Evolutionary conservation across 2,888 invertebrate species (phyloP).

Genomic region (Dryococelus australis): DNA sequence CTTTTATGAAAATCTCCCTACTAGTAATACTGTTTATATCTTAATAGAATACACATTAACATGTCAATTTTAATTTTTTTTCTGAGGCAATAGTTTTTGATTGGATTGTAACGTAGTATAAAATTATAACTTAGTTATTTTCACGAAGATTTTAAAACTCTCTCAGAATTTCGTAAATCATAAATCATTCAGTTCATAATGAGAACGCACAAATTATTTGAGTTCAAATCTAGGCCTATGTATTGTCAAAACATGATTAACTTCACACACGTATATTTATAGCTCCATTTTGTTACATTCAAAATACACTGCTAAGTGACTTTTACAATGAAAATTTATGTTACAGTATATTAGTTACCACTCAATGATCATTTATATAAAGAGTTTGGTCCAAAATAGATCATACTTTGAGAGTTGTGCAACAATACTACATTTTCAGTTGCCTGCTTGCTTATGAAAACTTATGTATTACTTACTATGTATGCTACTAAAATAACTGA

Average conservation of each 20-base stretch:
- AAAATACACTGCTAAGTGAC: not conserved
- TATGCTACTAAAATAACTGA: not conserved
- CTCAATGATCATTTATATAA: not conserved
- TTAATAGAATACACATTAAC: not conserved
- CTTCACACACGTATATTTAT: not conserved
- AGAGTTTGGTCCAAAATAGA: constrained; percentile 5
- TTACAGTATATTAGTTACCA: not conserved
- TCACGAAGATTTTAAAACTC: not conserved
- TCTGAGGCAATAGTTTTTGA: not conserved
- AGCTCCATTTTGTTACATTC: not conserved
- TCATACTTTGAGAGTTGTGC: not conserved
- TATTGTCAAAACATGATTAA: not conserved
- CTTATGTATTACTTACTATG: not conserved
- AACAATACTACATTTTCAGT: not conserved
- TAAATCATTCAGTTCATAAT: not conserved
- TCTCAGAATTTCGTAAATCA: not conserved
- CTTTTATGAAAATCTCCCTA: not conserved
- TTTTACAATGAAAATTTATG: not conserved
- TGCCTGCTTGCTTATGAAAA: not conserved
- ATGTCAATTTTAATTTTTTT: not conserved
- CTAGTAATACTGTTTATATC: not conserved
- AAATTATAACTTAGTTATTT: not conserved
- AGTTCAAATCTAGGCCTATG: not conserved
- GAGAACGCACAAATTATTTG: not conserved
- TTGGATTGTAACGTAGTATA: not conserved